A percentile compares a stretch with the other conserved stretches of the same genome.
phyloP scores from a whole-genome alignment of 2,113 vertebrate species.

The Psophia crepitans region DNA sequence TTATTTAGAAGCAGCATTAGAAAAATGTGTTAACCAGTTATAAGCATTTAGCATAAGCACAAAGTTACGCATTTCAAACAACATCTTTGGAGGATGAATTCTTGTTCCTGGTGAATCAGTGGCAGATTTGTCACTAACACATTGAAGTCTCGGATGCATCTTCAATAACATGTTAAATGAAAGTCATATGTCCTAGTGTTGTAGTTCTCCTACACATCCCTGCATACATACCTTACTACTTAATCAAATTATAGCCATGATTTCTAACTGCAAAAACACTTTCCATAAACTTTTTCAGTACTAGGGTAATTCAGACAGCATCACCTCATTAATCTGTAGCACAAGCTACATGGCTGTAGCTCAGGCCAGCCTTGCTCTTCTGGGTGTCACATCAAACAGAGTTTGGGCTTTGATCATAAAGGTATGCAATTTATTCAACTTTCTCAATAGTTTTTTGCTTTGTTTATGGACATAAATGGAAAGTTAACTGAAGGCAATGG shows the following conservation, averaged over 20 bases:
- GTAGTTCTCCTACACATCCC: neutral
- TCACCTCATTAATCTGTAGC: neutral
- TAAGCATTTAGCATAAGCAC: neutral
- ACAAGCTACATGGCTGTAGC: neutral
- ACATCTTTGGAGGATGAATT: neutral
- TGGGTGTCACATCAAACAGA: neutral
- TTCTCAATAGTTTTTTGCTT: neutral
- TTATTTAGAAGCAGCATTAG: neutral
- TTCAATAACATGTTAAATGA: neutral
- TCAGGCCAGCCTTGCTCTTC: neutral
- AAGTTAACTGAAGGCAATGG: neutral
- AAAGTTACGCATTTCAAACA: neutral
- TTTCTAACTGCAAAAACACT: neutral
- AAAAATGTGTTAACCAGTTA: neutral
- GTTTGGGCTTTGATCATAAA: neutral
- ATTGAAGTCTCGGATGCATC: neutral
- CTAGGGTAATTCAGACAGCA: neutral
- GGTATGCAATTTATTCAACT: neutral
- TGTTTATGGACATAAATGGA: neutral
- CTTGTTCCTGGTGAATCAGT: neutral
- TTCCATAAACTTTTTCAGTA: neutral
- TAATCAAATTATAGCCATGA: neutral
- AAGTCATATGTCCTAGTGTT: neutral
- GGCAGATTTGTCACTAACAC: neutral
- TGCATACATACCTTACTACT: neutral